Evolutionary conservation across 2,113 vertebrate genomes (phyloP).

Genomic region (Chrysemys picta): DNA sequence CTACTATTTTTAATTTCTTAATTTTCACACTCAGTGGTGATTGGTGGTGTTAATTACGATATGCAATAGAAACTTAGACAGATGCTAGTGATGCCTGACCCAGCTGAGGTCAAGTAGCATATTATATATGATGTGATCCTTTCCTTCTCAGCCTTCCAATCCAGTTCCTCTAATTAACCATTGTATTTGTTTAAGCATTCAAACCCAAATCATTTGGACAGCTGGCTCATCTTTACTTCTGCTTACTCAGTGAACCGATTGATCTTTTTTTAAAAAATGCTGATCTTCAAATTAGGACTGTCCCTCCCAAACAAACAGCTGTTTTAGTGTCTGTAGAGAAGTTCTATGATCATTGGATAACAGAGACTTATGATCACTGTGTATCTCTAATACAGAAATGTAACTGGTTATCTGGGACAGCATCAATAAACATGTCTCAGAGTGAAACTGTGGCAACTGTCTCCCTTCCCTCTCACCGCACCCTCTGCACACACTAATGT

Average conservation of each 20-base stretch:
- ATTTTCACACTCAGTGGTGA: not conserved
- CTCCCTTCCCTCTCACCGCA: constrained; percentile 19
- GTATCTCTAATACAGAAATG: not conserved
- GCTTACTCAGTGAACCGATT: accelerated
- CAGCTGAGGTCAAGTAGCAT: not conserved
- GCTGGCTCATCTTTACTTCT: not conserved
- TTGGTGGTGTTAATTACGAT: not conserved
- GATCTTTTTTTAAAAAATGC: not conserved
- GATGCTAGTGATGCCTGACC: not conserved
- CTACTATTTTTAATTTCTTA: not conserved
- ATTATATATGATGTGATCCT: accelerated
- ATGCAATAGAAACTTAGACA: not conserved
- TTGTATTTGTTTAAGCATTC: not conserved
- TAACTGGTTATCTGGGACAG: not conserved
- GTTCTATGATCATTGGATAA: not conserved
- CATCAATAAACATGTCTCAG: not conserved
- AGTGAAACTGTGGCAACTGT: not conserved
- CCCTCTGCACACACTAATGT: not conserved
- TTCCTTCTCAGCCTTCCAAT: not conserved
- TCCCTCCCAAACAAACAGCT: accelerated
- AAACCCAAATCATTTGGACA: not conserved
- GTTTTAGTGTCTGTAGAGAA: not conserved
- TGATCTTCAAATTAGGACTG: not conserved
- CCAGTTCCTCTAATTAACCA: not conserved
- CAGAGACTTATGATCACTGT: accelerated